These are phyloP conservation scores for Diploscapter pachys DNA, from an alignment of 1,140 invertebrate species.

Conservation along the genomic window DNA sequence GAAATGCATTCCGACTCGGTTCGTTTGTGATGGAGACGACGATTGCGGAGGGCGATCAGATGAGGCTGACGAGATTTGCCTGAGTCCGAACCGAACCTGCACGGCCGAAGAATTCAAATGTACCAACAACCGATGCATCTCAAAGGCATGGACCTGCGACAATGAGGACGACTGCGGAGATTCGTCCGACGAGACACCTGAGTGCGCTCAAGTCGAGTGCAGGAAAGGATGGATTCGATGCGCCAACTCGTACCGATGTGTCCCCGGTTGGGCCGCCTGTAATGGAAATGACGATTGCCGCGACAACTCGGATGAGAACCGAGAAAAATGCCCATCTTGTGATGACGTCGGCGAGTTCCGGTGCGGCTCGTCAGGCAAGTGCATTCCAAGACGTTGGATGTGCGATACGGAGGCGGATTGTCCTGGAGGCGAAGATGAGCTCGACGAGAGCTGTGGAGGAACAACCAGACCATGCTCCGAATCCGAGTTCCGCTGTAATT, in stretches of 20 bases:
- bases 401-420: slow-evolving; percentile 69
- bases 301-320: slow-evolving; percentile 51
- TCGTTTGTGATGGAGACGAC: slow-evolving; percentile 77
- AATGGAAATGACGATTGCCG: slow-evolving; percentile 58
- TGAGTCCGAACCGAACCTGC: slow-evolving; percentile 51
- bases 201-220: slow-evolving; percentile 46
- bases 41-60: slow-evolving; percentile 57
- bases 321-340: slow-evolving; percentile 44
- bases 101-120: slow-evolving; percentile 71
- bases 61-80: slow-evolving; percentile 50
- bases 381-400: slow-evolving; percentile 89
- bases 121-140: slow-evolving; percentile 76
- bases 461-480: slow-evolving; percentile 57
- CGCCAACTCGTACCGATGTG: slow-evolving; percentile 50
- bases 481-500: slow-evolving; percentile 87
- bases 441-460: slow-evolving; percentile 48
- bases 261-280: slow-evolving; percentile 59
- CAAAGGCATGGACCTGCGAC: slow-evolving; percentile 74
- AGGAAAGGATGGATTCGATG: slow-evolving; percentile 52
- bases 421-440: slow-evolving; percentile 56
- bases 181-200: slow-evolving; percentile 70
- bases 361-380: slow-evolving; percentile 71
- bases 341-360: slow-evolving; percentile 56
- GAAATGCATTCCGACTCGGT: slow-evolving; percentile 84
- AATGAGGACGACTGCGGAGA: slow-evolving; percentile 77